These are phyloP conservation scores for Gymnarchus niloticus DNA, from an alignment of 2,113 vertebrate genomes.

Conservation along the genomic window DNA sequence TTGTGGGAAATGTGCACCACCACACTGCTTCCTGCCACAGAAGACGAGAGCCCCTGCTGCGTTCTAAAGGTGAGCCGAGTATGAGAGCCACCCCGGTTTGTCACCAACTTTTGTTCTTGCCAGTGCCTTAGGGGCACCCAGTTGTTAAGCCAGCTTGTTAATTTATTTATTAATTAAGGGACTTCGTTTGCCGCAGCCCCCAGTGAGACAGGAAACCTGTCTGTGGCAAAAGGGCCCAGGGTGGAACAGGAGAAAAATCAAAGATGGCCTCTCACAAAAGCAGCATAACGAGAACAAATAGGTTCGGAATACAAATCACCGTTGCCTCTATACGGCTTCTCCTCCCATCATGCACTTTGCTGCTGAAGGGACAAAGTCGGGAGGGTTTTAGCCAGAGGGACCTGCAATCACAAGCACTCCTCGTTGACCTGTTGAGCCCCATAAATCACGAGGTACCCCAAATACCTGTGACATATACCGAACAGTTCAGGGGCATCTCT, in stretches of 20 bases:
- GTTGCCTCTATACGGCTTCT: neutral
- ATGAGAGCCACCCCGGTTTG: neutral
- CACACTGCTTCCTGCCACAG: neutral
- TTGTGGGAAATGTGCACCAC: conserved; percentile 3
- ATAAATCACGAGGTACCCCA: conserved; percentile 20
- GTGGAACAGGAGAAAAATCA: conserved; percentile 13
- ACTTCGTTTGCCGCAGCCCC: conserved; percentile 9
- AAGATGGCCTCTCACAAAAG: conserved; percentile 3
- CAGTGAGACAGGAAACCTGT: conserved; percentile 14
- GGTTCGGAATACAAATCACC: conserved; percentile 36
- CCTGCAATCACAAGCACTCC: conserved; percentile 20
- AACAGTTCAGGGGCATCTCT: conserved; percentile 33
- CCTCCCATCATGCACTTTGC: conserved; percentile 20
- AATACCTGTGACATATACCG: conserved; percentile 26
- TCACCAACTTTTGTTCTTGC: conserved; percentile 28
- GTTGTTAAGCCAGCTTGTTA: conserved; percentile 35
- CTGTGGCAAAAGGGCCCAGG: conserved; percentile 22
- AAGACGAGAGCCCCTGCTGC: neutral
- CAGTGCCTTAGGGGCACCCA: conserved; percentile 24
- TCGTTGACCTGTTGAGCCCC: conserved; percentile 30
- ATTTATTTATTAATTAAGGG: conserved; percentile 41
- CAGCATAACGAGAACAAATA: conserved; percentile 43
- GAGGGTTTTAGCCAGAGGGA: neutral
- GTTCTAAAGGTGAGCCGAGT: neutral
- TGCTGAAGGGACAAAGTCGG: neutral